Evolutionary conservation across 2,113 vertebrate genomes (phyloP).

Genomic region (Oreotragus oreotragus): DNA sequence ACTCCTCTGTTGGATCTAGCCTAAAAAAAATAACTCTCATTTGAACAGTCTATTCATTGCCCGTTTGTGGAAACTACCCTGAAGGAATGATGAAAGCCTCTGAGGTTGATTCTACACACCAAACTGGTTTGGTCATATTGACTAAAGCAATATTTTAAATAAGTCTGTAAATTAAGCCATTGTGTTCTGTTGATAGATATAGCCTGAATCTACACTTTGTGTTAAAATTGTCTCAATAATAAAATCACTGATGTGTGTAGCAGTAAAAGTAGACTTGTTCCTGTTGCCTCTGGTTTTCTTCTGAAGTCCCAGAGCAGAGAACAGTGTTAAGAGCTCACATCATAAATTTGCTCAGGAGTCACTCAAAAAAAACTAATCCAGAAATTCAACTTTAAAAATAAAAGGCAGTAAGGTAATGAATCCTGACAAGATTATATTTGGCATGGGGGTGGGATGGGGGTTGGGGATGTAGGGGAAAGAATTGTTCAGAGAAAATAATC

Average conservation of each 20-base stretch:
- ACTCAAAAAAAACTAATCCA: background rate
- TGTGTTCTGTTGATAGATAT: background rate
- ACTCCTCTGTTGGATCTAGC: background rate
- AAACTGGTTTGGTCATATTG: background rate
- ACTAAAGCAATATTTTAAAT: background rate
- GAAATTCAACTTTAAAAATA: background rate
- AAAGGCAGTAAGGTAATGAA: background rate
- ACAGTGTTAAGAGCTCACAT: background rate
- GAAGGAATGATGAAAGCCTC: conserved; percentile 6
- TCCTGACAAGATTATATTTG: background rate
- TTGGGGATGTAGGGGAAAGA: background rate
- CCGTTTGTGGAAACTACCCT: background rate
- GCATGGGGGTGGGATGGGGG: background rate
- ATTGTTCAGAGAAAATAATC: background rate
- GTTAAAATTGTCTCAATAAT: background rate
- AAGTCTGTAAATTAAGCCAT: background rate
- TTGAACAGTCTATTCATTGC: background rate
- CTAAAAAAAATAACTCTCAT: background rate
- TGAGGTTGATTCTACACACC: background rate
- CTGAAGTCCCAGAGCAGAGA: background rate
- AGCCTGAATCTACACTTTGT: background rate
- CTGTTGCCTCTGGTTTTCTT: background rate
- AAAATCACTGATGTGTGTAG: background rate
- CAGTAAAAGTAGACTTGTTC: background rate
- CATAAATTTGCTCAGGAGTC: background rate